Evolutionary conservation across 37 sponge, comb jelly and placozoan species (phyloP).

Genomic region (Mnemiopsis leidyi): DNA sequence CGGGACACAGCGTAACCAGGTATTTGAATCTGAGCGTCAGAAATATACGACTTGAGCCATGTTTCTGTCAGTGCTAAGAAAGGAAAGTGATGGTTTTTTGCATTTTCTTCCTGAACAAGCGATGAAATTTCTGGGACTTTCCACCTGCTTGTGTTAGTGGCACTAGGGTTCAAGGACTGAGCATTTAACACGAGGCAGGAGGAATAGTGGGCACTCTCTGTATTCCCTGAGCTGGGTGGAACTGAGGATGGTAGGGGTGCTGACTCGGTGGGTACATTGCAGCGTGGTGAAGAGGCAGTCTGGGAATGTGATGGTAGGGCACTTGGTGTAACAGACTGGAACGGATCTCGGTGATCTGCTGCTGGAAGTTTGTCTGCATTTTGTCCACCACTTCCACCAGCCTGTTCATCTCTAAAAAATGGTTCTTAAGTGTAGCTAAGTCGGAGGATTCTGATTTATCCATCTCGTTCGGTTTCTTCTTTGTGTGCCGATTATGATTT

Average conservation of each 20-base stretch:
- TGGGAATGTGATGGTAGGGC: background rate
- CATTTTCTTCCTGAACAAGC: too few relatives aligned
- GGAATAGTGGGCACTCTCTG: background rate
- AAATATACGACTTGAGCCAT: too few relatives aligned
- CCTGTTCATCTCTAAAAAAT: conserved; percentile 2
- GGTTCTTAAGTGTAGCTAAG: background rate
- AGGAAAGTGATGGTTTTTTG: too few relatives aligned
- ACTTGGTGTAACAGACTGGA: background rate
- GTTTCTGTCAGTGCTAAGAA: too few relatives aligned
- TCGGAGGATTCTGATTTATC: background rate
- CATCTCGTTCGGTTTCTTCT: background rate
- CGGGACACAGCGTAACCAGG: too few relatives aligned
- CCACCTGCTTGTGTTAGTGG: background rate
- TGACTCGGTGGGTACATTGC: background rate
- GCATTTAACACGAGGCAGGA: background rate
- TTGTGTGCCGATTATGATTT: background rate
- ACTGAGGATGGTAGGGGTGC: background rate
- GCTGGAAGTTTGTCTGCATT: background rate
- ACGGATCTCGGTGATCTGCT: background rate
- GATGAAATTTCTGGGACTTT: background rate
- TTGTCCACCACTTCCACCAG: conserved; percentile 6
- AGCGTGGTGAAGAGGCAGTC: background rate
- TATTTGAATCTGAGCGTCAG: too few relatives aligned
- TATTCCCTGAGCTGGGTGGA: background rate
- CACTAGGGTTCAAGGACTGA: background rate